Conservation (phyloP, 2,797 vertebrate genomes). For the Alcedo atthis region DNA sequence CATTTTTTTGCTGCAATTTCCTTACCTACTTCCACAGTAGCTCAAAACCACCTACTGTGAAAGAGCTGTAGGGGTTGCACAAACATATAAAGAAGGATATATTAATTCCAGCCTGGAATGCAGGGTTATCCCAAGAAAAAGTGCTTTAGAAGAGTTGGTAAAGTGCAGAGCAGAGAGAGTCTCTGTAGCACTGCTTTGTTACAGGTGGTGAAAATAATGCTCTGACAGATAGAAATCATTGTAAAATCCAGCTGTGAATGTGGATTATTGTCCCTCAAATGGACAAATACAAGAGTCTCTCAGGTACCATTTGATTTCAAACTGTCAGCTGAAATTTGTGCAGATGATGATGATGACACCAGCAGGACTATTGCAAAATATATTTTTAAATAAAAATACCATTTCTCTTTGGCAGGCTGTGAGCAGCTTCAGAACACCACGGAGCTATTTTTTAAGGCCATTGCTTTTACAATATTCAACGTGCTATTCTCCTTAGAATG, state of each 20-base stretch:
- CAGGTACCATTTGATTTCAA: constrained; percentile 35
- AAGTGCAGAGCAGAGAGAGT: not conserved
- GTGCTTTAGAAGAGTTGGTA: not conserved
- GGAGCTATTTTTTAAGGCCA: not conserved
- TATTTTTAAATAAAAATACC: constrained; percentile 60
- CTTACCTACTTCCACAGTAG: accelerated
- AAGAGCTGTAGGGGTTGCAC: not conserved
- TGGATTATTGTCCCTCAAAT: not conserved
- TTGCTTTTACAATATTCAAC: not conserved
- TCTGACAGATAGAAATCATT: not conserved
- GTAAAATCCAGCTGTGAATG: constrained; percentile 44
- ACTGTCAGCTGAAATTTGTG: constrained; percentile 57
- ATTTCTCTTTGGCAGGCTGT: constrained; percentile 30
- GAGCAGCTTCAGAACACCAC: not conserved
- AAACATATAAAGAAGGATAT: not conserved
- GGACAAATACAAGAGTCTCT: constrained; percentile 11
- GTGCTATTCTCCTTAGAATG: not conserved
- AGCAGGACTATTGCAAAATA: constrained; percentile 33
- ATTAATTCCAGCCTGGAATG: not conserved
- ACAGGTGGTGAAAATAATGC: not conserved
- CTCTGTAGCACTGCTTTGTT: not conserved
- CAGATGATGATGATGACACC: constrained; percentile 50
- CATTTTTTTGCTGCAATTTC: not conserved
- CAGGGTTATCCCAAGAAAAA: not conserved
- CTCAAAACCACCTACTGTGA: accelerated